phyloP scores from a whole-genome alignment of 2,113 vertebrate genomes.

The Hippopotamus amphibius region DNA sequence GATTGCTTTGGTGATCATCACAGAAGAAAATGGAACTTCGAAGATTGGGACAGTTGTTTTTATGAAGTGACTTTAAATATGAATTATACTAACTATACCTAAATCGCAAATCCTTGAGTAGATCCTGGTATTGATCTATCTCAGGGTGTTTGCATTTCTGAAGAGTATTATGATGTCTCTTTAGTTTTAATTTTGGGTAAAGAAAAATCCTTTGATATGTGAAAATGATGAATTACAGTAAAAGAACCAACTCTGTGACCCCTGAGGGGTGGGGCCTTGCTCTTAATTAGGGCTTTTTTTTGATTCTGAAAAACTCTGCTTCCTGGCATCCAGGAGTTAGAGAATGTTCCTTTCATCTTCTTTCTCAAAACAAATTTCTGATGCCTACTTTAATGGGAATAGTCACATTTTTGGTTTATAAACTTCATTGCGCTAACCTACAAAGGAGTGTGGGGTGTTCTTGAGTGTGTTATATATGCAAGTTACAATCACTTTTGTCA shows the following conservation, averaged over 20 bases:
- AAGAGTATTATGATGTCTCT: slow-evolving; percentile 56
- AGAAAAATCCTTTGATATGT: slow-evolving; percentile 69
- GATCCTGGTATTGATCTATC: slow-evolving; percentile 63
- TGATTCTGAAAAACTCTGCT: slow-evolving; percentile 74
- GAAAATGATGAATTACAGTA: slow-evolving; percentile 75
- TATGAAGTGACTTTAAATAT: slow-evolving; percentile 79
- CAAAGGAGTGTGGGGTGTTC: slow-evolving; percentile 47
- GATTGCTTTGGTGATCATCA: slow-evolving; percentile 49
- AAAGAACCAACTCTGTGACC: slow-evolving; percentile 51
- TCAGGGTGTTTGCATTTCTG: slow-evolving; percentile 65
- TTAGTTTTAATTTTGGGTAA: slow-evolving; percentile 73
- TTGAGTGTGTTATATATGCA: slow-evolving; percentile 54
- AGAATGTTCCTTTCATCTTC: slow-evolving; percentile 53
- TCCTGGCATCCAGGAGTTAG: slow-evolving; percentile 88
- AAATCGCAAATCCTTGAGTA: slow-evolving; percentile 63
- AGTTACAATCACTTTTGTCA: background rate
- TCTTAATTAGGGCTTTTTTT: slow-evolving; percentile 60
- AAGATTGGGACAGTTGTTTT: slow-evolving; percentile 75
- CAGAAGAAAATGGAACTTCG: slow-evolving; percentile 70
- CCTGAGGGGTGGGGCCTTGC: slow-evolving; percentile 69
- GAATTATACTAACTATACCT: slow-evolving; percentile 73
- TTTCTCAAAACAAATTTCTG: slow-evolving; percentile 57
- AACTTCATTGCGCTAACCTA: background rate
- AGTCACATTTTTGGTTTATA: slow-evolving; percentile 28
- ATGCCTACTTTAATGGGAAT: slow-evolving; percentile 45